Base-by-base conservation (phyloP, 2,888 invertebrate genomes). In the Xestia c-nigrum region DNA sequence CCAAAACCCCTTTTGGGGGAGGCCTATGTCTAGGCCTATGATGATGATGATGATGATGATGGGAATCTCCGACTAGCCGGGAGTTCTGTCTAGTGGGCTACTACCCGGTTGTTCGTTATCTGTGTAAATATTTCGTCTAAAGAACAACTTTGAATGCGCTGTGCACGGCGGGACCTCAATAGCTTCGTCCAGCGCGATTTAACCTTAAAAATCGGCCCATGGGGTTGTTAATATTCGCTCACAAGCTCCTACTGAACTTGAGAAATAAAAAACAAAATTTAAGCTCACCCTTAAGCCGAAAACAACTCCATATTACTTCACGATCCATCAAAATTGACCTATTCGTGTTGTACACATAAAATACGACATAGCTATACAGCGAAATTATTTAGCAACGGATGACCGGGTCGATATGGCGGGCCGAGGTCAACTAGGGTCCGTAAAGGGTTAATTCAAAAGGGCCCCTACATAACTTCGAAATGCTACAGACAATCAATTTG, bases 361-460 rank as follows among this genome's bases (percentile, higher is more conserved):
- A 43, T 50, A 65, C 16, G 50, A 46, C 55, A 57, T 43, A 43
- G 55, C 24, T 57, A 57, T 40, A 57, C 31, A 61, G 68, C 64
- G 74, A 85, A 68, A 78, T 87, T 71, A 85, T 86, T 85, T 65
- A 76, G 76, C 59, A 70, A 76, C 66, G 67, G 76, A 78, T 79
- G 67, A 59, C 21, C 46, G 86, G 84, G 82, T 81, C 70, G 76
- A 80, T 73, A 74, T 61, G 64, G 57, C 59, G 68, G 73, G 47
- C 52, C 74, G 72, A 76, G 80, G 81, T 88, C 78, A 80, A 76
- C 59, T 77, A 70, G 80, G 76, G 72, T 74, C 81, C 43, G 47
- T 50, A 52, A 66, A 73, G 87, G 86, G 78, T 81, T 84, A 78
- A 86, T 82, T 77, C 78, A 73, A 78, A 80, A 76, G 80, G 80